Percentiles rank a stretch among this genome's conserved stretches.
These are phyloP conservation scores for Nannospalax galili DNA, from an alignment of 2,113 vertebrate genomes.

Conservation along the genomic window DNA sequence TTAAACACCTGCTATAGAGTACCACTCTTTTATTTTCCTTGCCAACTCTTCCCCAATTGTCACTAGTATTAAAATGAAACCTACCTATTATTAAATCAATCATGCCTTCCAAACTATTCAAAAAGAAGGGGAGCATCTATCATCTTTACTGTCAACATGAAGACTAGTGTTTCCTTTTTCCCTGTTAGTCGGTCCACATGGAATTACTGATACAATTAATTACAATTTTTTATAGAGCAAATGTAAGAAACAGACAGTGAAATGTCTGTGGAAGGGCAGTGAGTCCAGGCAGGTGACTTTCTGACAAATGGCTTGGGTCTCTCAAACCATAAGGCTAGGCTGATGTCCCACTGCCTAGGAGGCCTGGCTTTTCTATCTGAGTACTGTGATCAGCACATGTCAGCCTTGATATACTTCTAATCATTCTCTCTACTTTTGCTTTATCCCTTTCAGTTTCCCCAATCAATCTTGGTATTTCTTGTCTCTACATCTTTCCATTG, in stretches of 20 bases:
- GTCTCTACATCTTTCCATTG: background rate
- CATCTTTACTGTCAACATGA: conserved; percentile 74
- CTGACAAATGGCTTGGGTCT: background rate
- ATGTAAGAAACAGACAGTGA: conserved; percentile 33
- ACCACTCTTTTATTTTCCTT: conserved; percentile 77
- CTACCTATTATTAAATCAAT: conserved; percentile 85
- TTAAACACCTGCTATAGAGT: conserved; percentile 86
- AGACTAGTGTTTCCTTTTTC: conserved; percentile 59
- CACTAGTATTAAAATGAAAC: conserved; percentile 85
- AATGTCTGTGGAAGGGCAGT: background rate
- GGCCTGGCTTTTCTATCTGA: background rate
- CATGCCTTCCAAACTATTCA: conserved; percentile 76
- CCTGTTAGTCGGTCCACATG: conserved; percentile 66
- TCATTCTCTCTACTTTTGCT: background rate
- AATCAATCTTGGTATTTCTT: background rate
- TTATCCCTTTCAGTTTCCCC: background rate
- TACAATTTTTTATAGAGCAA: conserved; percentile 59
- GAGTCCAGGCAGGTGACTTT: background rate
- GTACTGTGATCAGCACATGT: background rate
- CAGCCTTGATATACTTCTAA: background rate
- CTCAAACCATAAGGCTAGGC: background rate
- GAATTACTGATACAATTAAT: conserved; percentile 72
- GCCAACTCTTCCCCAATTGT: conserved; percentile 79
- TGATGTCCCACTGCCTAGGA: background rate
- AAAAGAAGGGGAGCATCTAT: conserved; percentile 64